A percentile compares a stretch with the other conserved stretches of the same genome.
These are phyloP conservation scores for Helobdella robusta DNA, from an alignment of 2,888 invertebrate species.

Conservation along the genomic window DNA sequence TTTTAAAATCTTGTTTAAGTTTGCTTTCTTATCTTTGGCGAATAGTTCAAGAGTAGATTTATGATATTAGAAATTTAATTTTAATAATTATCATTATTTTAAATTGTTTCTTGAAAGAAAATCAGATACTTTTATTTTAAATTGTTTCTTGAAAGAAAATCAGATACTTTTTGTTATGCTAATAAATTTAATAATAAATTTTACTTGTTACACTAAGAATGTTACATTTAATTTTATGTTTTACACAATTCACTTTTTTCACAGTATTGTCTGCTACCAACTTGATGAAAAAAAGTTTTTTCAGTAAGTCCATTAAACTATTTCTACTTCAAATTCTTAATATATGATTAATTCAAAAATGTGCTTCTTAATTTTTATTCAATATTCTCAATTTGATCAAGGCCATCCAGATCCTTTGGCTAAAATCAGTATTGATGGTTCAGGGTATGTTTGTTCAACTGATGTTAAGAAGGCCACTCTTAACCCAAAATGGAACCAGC, in stretches of 20 bases:
- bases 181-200: no score
- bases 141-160: no score
- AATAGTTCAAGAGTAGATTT: no score
- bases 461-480: conserved; percentile 10
- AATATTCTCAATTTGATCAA: conserved; percentile 2
- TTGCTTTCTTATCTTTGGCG: no score
- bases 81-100: no score
- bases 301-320: conserved; percentile 13
- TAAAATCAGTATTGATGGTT: conserved; percentile 9
- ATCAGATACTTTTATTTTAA: no score
- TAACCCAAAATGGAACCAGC: conserved; percentile 25
- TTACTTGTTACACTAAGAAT: no score
- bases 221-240: no score
- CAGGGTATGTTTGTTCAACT: background rate
- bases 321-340: background rate
- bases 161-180: no score
- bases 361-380: background rate
- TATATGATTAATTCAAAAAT: background rate
- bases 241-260: background rate
- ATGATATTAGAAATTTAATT: no score
- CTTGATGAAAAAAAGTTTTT: conserved; percentile 15
- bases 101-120: no score
- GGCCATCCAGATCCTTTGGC: conserved; percentile 22
- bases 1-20: no score
- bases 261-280: conserved; percentile 19